Evolutionary conservation across 1,140 invertebrate species (phyloP).

Genomic region (Drosophila pachea): DNA sequence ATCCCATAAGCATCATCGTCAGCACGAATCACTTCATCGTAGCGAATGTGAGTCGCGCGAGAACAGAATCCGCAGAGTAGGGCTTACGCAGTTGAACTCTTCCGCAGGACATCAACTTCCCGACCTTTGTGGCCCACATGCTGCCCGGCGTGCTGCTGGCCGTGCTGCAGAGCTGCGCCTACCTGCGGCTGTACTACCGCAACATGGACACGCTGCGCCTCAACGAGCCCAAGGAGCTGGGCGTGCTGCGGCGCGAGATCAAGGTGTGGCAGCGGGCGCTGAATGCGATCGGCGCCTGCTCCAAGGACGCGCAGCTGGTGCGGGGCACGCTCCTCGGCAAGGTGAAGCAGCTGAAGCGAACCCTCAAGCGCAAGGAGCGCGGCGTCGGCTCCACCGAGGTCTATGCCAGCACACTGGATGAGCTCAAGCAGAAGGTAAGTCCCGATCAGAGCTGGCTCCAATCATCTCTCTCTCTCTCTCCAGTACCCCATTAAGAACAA

Average conservation of each 20-base stretch:
- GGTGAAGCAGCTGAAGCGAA: constrained; percentile 81
- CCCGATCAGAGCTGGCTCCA: background rate
- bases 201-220: constrained; percentile 81
- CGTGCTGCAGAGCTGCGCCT: constrained; percentile 81
- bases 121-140: constrained; percentile 85
- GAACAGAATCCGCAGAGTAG: background rate
- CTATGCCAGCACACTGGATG: constrained; percentile 83
- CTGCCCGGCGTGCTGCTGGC: constrained; percentile 83
- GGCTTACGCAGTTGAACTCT: background rate
- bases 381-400: constrained; percentile 81
- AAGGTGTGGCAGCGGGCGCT: constrained; percentile 87
- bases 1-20: constrained; percentile 91
- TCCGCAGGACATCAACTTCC: constrained; percentile 85
- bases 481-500: constrained; percentile 87
- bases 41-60: constrained; percentile 80
- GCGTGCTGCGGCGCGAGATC: constrained; percentile 87
- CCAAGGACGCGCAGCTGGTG: constrained; percentile 87
- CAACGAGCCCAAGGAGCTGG: constrained; percentile 85
- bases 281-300: constrained; percentile 85
- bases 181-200: constrained; percentile 83
- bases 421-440: constrained; percentile 81
- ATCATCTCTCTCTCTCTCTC: background rate
- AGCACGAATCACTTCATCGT: constrained; percentile 84
- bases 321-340: constrained; percentile 84
- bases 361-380: constrained; percentile 81